Percentiles rank a stretch among this genome's conserved stretches.
Conservation (phyloP, 2,888 invertebrate species). For the Epirrita christyi region DNA sequence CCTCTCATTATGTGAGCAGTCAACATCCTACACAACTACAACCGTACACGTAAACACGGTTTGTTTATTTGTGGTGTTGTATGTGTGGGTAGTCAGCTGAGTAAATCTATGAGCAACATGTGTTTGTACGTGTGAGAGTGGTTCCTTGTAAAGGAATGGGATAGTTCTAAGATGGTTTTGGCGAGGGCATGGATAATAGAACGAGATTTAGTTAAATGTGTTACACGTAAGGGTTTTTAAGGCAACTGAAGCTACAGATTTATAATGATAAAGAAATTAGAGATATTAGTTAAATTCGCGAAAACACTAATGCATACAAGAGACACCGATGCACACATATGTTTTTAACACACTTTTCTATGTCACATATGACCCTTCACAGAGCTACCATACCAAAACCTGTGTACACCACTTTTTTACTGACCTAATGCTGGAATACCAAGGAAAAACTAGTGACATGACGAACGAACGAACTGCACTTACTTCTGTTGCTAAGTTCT, state of each 20-base stretch:
- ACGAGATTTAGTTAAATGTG: conserved; percentile 25
- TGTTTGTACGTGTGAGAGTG: conserved; percentile 44
- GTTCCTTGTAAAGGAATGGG: conserved; percentile 31
- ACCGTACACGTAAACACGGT: conserved; percentile 53
- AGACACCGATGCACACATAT: too few relatives aligned
- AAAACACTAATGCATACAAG: too few relatives aligned
- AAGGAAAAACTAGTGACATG: too few relatives aligned
- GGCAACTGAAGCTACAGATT: background rate
- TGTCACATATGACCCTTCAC: too few relatives aligned
- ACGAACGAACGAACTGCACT: too few relatives aligned
- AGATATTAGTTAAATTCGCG: too few relatives aligned
- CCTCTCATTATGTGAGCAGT: conserved; percentile 74
- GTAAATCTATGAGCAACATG: conserved; percentile 59
- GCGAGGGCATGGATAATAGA: conserved; percentile 25
- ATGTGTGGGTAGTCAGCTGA: conserved; percentile 76
- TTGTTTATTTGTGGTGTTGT: conserved; percentile 56
- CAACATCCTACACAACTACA: conserved; percentile 62
- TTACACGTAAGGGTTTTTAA: conserved; percentile 2
- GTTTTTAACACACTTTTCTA: too few relatives aligned
- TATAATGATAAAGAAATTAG: background rate
- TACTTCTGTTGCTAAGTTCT: too few relatives aligned
- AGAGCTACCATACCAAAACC: too few relatives aligned
- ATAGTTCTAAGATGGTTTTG: conserved; percentile 31
- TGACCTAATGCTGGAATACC: too few relatives aligned
- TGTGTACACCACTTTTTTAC: too few relatives aligned